Conservation (phyloP, 2,113 vertebrate genomes). For the Paralichthys olivaceus region DNA sequence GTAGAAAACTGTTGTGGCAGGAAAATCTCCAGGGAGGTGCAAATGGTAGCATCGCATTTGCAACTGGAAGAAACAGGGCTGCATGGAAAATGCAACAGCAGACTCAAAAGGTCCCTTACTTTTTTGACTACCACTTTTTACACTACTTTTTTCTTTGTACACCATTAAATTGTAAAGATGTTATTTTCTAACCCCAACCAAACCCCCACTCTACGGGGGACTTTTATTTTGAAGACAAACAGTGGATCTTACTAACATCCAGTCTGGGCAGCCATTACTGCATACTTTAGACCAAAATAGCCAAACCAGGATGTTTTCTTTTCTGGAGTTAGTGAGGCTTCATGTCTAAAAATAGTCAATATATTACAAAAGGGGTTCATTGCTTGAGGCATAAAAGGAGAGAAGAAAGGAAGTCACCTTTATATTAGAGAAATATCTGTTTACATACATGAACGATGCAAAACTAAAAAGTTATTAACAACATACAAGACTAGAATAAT, state of each 20-base stretch:
- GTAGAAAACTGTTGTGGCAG: not conserved
- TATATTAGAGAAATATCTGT: not conserved
- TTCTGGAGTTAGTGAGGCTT: slow-evolving; percentile 1
- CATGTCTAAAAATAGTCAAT: slow-evolving; percentile 32
- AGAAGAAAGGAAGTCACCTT: not conserved
- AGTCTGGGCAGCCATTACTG: not conserved
- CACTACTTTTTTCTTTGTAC: not conserved
- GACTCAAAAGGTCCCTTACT: not conserved
- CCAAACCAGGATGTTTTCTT: slow-evolving; percentile 23
- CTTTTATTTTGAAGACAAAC: slow-evolving; percentile 29
- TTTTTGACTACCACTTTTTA: not conserved
- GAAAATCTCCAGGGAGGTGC: not conserved
- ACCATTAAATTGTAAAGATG: not conserved
- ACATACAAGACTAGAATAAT: not conserved
- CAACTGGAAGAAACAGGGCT: not conserved
- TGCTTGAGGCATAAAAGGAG: not conserved
- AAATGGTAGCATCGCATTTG: not conserved
- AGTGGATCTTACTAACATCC: not conserved
- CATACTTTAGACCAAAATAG: slow-evolving; percentile 29
- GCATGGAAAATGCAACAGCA: not conserved
- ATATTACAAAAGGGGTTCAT: not conserved
- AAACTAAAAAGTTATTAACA: not conserved
- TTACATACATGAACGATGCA: not conserved
- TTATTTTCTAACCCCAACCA: not conserved
- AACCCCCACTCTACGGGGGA: not conserved